These are phyloP conservation scores for Mus caroli DNA, from an alignment of 2,797 vertebrate species.

Conservation along the genomic window DNA sequence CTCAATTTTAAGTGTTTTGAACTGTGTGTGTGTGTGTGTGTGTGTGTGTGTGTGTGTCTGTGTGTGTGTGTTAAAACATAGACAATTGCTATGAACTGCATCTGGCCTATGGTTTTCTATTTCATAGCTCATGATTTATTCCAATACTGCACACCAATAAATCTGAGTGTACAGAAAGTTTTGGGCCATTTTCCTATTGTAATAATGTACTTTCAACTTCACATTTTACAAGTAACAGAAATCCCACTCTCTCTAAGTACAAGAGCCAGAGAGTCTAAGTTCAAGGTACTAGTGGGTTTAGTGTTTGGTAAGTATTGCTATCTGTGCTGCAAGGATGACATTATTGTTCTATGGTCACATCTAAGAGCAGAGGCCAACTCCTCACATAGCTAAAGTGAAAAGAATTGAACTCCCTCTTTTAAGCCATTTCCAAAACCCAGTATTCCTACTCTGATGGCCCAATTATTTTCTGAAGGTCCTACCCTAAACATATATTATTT, in stretches of 20 bases:
- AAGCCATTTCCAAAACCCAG: not conserved
- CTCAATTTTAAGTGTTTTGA: not conserved
- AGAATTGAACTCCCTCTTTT: too few species aligned
- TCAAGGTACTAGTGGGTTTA: not conserved
- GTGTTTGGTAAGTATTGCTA: not conserved
- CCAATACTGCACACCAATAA: not conserved
- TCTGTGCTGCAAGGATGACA: not conserved
- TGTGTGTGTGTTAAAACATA: not conserved
- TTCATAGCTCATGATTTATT: not conserved
- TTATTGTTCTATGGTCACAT: not conserved
- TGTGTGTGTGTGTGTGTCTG: not conserved
- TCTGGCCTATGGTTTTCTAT: not conserved
- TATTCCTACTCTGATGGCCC: fast-evolving
- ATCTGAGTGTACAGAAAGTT: not conserved
- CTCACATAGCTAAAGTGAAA: not conserved
- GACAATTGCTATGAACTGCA: not conserved
- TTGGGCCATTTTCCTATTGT: not conserved
- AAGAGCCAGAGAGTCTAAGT: not conserved
- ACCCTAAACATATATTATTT: not conserved
- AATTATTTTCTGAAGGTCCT: not conserved
- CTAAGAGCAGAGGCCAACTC: not conserved
- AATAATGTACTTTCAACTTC: not conserved
- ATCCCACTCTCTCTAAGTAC: not conserved
- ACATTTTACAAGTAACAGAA: not conserved
- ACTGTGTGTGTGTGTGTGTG: not conserved